Evolutionary conservation across 1,140 invertebrate species (phyloP).

Genomic region (Neocloeon triangulifer): DNA sequence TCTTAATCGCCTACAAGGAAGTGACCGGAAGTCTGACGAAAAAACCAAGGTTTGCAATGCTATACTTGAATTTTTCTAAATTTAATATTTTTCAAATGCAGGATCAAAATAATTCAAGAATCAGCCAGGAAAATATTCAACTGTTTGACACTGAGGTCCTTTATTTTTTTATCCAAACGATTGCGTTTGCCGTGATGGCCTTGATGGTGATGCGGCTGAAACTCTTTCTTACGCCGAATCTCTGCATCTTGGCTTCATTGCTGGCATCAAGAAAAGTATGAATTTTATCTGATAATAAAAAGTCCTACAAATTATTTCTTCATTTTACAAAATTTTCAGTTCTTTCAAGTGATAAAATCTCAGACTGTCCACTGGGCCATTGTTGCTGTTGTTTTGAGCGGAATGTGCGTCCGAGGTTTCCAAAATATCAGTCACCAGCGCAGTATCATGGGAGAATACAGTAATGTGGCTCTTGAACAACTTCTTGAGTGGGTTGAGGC

Average conservation of each 20-base stretch:
- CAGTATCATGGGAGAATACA: conserved; percentile 34
- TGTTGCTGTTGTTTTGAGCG: conserved; percentile 18
- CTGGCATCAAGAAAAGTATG: conserved; percentile 25
- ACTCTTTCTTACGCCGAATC: conserved; percentile 57
- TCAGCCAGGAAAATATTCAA: too few species aligned
- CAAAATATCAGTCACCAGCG: conserved; percentile 22
- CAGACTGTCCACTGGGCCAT: conserved; percentile 16
- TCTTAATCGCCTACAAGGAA: not conserved
- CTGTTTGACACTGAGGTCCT: conserved; percentile 34
- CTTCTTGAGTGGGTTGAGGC: conserved; percentile 47
- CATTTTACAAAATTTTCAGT: too few species aligned
- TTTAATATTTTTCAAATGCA: too few species aligned
- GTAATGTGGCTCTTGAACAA: conserved; percentile 43
- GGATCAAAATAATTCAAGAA: too few species aligned
- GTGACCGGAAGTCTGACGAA: too few species aligned
- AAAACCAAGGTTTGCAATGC: too few species aligned
- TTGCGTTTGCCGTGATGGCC: conserved; percentile 49
- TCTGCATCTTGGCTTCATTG: conserved; percentile 45
- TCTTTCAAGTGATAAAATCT: conserved; percentile 9
- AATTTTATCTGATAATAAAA: not conserved
- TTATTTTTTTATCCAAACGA: conserved; percentile 43
- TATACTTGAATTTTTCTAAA: too few species aligned
- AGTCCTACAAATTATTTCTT: too few species aligned
- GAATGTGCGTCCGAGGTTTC: conserved; percentile 22
- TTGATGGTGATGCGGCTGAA: conserved; percentile 63